phyloP scores from a whole-genome alignment of 2,797 vertebrate species.

The Stomatorhinus walkeri region DNA sequence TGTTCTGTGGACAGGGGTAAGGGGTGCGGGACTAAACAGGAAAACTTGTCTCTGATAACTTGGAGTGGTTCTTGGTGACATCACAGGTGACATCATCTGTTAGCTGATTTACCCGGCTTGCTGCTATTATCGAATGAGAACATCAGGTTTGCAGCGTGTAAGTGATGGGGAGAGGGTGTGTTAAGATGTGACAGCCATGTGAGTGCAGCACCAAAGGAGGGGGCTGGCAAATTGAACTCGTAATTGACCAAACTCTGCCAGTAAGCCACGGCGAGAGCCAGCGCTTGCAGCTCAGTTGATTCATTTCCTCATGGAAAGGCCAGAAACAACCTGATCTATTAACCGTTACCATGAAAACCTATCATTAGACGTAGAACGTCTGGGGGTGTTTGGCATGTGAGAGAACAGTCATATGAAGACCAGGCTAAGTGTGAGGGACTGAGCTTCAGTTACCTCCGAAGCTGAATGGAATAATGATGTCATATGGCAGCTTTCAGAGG shows the following conservation, averaged over 20 bases:
- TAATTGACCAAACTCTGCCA: not conserved
- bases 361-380: not conserved
- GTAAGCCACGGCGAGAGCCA: not conserved
- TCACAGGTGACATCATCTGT: not conserved
- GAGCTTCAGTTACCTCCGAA: not conserved
- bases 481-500: constrained; percentile 9
- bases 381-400: not conserved
- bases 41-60: not conserved
- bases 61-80: not conserved
- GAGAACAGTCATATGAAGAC: not conserved
- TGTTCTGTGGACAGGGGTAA: constrained; percentile 27
- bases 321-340: not conserved
- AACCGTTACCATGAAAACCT: not conserved
- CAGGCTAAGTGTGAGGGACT: not conserved
- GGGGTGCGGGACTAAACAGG: not conserved
- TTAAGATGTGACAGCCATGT: constrained; percentile 7
- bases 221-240: not conserved
- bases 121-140: not conserved
- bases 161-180: not conserved
- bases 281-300: not conserved
- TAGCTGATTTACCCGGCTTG: not conserved
- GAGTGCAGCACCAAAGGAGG: not conserved
- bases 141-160: not conserved
- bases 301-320: constrained; percentile 26
- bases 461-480: not conserved